A percentile compares a stretch with the other conserved stretches of the same genome.
Evolutionary conservation across 2,797 vertebrate genomes (phyloP).

Genomic region (Lophius americanus): DNA sequence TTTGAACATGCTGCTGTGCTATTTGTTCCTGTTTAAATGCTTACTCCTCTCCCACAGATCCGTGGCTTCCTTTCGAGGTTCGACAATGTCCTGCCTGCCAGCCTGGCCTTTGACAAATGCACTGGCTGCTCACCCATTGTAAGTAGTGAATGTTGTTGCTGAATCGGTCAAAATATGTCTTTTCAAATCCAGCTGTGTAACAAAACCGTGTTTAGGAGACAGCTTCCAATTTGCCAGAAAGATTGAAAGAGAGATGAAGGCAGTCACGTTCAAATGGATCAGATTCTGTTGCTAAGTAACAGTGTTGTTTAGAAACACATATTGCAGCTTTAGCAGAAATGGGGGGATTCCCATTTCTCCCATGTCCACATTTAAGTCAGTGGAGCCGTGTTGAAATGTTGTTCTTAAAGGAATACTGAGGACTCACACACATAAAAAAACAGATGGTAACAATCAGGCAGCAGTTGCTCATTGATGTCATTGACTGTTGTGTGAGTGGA

Average conservation of each 20-base stretch:
- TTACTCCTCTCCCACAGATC: constrained; percentile 83
- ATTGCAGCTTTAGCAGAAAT: constrained; percentile 56
- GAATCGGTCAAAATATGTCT: not conserved
- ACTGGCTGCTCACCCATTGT: constrained; percentile 96
- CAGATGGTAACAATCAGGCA: constrained; percentile 79
- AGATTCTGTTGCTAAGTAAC: constrained; percentile 30
- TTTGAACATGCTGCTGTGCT: not conserved
- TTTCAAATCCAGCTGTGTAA: constrained; percentile 1
- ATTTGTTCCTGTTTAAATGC: not conserved
- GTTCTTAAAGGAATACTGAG: constrained; percentile 60
- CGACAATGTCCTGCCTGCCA: constrained; percentile 97
- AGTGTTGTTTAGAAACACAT: constrained; percentile 55
- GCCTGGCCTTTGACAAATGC: constrained; percentile 98
- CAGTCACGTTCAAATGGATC: constrained; percentile 17
- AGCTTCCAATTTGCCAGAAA: not conserved
- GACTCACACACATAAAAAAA: constrained; percentile 41
- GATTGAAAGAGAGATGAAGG: not conserved
- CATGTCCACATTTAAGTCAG: constrained; percentile 49
- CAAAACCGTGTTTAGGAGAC: not conserved
- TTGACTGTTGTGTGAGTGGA: constrained; percentile 72
- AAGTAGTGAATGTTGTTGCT: constrained; percentile 65
- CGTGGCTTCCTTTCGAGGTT: constrained; percentile 97
- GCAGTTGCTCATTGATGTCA: constrained; percentile 80
- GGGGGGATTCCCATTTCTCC: constrained; percentile 65
- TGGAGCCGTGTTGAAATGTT: constrained; percentile 68